Percentiles rank a stretch among this genome's conserved stretches.
Conservation (phyloP, 92 coral and sea anemone species). For the Galaxea fascicularis region DNA sequence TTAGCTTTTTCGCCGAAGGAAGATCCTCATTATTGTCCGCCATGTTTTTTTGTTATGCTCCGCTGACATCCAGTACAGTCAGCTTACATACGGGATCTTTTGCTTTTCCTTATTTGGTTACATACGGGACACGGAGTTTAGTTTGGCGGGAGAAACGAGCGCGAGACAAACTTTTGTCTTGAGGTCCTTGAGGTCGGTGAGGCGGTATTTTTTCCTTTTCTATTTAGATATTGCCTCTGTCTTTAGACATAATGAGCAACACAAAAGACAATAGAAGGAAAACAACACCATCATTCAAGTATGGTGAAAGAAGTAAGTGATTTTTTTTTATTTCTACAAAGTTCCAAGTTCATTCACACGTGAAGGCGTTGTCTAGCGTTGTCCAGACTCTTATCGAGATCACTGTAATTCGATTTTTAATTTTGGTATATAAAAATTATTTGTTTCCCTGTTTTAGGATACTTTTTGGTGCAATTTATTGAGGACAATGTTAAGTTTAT, state of each 20-base stretch:
- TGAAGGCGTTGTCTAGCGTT: neutral
- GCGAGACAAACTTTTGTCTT: neutral
- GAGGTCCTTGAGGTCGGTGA: conserved; percentile 19
- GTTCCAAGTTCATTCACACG: neutral
- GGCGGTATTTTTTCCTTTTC: neutral
- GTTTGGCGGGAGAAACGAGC: conserved; percentile 38
- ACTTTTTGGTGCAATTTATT: conserved; percentile 41
- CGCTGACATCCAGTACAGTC: conserved; percentile 32
- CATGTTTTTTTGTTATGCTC: neutral
- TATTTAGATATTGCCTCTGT: conserved; percentile 19
- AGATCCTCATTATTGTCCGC: neutral
- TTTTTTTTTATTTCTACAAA: neutral
- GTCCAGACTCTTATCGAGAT: conserved; percentile 15
- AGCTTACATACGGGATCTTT: conserved; percentile 33
- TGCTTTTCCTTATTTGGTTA: neutral
- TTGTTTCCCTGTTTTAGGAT: conserved; percentile 28
- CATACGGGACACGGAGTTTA: conserved; percentile 3
- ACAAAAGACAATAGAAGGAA: conserved; percentile 45
- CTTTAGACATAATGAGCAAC: conserved; percentile 44
- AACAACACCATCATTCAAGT: conserved; percentile 43
- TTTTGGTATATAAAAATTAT: conserved; percentile 21
- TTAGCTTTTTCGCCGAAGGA: neutral
- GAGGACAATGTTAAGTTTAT: conserved; percentile 41
- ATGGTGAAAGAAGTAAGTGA: conserved; percentile 67
- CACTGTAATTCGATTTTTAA: conserved; percentile 26